Evolutionary conservation across 37 sponge, comb jelly and placozoan genomes (phyloP).

Genomic region (Aplysina aerophoba): DNA sequence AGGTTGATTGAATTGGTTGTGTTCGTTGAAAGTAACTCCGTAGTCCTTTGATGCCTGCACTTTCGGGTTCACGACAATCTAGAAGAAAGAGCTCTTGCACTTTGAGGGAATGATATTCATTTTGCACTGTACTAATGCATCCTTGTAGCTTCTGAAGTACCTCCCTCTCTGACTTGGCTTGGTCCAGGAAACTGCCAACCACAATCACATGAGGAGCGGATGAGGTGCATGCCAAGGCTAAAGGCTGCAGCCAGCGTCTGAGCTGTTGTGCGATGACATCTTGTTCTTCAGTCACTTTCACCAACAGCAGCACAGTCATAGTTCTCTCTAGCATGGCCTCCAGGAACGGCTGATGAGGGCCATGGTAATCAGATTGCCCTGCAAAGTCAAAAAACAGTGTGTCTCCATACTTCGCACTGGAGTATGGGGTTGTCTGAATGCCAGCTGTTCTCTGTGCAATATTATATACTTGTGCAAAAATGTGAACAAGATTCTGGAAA

Average conservation of each 20-base stretch:
- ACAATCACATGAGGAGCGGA: neutral
- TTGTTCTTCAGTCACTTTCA: neutral
- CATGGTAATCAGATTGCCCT: constrained; percentile 38
- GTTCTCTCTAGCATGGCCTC: neutral
- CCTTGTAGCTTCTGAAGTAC: too few species aligned
- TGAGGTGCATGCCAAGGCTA: neutral
- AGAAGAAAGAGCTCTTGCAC: too few species aligned
- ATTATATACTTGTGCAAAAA: too few species aligned
- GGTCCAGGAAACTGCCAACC: too few species aligned
- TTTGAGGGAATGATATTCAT: too few species aligned
- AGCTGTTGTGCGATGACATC: too few species aligned
- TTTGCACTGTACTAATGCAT: neutral
- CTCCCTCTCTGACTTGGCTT: too few species aligned
- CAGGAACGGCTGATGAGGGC: constrained; percentile 18
- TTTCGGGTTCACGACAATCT: too few species aligned
- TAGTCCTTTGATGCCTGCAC: too few species aligned
- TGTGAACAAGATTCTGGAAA: neutral
- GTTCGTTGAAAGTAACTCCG: too few species aligned
- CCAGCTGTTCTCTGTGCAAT: constrained; percentile 18
- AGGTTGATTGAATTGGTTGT: neutral
- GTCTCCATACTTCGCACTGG: constrained; percentile 9
- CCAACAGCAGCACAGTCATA: neutral
- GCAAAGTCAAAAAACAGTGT: constrained; percentile 37
- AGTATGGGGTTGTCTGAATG: neutral
- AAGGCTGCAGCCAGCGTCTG: too few species aligned